Conservation (phyloP, 2,888 invertebrate genomes). For the Balanococcus diminutus region DNA sequence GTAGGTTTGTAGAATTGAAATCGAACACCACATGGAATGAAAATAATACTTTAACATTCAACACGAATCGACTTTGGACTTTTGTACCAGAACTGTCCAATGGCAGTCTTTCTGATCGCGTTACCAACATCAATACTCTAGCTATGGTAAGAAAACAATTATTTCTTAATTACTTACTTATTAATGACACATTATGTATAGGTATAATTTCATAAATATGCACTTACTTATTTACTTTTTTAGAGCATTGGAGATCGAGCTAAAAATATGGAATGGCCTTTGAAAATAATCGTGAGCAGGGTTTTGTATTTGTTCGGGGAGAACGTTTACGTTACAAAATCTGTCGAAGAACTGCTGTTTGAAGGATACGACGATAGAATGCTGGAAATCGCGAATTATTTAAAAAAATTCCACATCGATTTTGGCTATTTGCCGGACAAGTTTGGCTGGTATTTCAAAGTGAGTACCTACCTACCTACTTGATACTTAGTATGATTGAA, state of each 20-base stretch:
- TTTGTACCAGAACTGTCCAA: conserved; percentile 74
- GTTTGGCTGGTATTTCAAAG: not conserved
- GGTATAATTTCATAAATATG: no score
- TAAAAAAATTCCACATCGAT: conserved; percentile 59
- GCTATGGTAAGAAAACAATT: conserved; percentile 75
- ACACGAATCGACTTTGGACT: conserved; percentile 75
- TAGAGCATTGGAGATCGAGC: not conserved
- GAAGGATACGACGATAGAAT: conserved; percentile 80
- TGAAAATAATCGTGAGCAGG: not conserved
- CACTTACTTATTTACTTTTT: conserved; percentile 57
- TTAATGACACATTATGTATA: no score
- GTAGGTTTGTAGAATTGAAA: conserved; percentile 2
- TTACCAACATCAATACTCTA: conserved; percentile 80
- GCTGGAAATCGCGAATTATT: conserved; percentile 66
- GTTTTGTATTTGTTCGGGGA: conserved; percentile 58
- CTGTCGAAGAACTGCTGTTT: conserved; percentile 74
- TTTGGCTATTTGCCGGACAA: not conserved
- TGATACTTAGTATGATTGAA: not conserved
- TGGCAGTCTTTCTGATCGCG: conserved; percentile 70
- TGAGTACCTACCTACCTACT: not conserved
- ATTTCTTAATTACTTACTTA: no score
- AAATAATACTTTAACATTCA: conserved; percentile 78
- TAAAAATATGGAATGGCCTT: not conserved
- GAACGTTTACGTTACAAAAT: conserved; percentile 68
- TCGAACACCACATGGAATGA: conserved; percentile 65